These are phyloP conservation scores for Ypsolopha sequella DNA, from an alignment of 2,888 invertebrate genomes.

Conservation along the genomic window DNA sequence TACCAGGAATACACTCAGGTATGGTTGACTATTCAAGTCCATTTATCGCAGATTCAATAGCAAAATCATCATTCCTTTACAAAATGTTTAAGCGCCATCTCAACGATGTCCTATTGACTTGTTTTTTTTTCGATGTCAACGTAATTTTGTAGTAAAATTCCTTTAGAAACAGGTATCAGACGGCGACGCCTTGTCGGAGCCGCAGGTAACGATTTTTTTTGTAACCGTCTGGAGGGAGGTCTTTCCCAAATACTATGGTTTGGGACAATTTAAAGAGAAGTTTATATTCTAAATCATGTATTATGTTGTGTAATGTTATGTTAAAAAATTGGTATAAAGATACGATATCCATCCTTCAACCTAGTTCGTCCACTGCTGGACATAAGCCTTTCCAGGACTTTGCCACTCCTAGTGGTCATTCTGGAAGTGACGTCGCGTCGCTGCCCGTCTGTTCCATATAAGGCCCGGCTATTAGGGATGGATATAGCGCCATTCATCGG, in stretches of 20 bases:
- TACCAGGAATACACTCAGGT: conserved; percentile 24
- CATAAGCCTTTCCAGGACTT: too few relatives aligned
- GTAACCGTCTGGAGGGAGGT: conserved; percentile 21
- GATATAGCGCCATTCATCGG: too few relatives aligned
- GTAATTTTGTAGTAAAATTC: conserved; percentile 53
- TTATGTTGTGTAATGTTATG: too few relatives aligned
- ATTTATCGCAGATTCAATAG: conserved; percentile 30
- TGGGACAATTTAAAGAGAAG: too few relatives aligned
- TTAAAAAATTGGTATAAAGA: too few relatives aligned
- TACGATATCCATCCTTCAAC: too few relatives aligned
- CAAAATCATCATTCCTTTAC: conserved; percentile 21
- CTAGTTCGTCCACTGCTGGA: too few relatives aligned
- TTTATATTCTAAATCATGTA: too few relatives aligned
- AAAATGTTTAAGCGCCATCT: conserved; percentile 52
- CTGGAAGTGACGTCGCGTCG: too few relatives aligned
- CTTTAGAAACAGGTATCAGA: conserved; percentile 28
- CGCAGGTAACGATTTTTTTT: conserved; percentile 44
- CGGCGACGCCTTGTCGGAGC: conserved; percentile 15
- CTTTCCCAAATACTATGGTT: conserved; percentile 40
- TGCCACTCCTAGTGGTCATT: too few relatives aligned
- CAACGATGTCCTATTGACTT: conserved; percentile 25
- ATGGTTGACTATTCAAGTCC: conserved; percentile 31
- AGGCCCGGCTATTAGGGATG: too few relatives aligned
- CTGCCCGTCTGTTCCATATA: too few relatives aligned
- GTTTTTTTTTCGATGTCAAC: conserved; percentile 35